Percentiles rank a stretch among this genome's conserved stretches.
Conservation (phyloP, 2,113 vertebrate species). For the Acanthisitta chloris region DNA sequence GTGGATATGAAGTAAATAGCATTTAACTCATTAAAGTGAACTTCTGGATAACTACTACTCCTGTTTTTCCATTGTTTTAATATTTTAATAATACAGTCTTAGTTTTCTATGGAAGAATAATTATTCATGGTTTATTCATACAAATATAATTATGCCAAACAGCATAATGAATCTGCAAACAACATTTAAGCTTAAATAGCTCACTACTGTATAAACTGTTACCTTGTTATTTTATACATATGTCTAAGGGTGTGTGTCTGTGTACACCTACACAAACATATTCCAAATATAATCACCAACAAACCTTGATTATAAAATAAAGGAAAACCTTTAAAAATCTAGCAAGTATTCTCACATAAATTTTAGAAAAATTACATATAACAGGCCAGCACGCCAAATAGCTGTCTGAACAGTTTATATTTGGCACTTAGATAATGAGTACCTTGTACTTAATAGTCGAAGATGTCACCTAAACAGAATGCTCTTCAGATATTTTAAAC, state of each 20-base stretch:
- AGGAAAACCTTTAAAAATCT: not conserved
- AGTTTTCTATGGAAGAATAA: not conserved
- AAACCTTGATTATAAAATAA: not conserved
- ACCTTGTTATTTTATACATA: not conserved
- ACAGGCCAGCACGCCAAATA: not conserved
- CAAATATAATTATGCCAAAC: not conserved
- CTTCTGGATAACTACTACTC: not conserved
- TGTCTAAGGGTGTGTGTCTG: not conserved
- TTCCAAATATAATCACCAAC: not conserved
- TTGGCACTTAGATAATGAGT: not conserved
- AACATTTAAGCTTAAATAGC: not conserved
- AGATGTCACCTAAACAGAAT: not conserved
- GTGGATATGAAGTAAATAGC: not conserved
- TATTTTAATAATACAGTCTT: not conserved
- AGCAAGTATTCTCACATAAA: not conserved
- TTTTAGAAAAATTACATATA: not conserved
- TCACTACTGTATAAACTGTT: not conserved
- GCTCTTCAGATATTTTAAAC: not conserved
- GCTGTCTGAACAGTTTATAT: not conserved
- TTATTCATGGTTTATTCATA: not conserved
- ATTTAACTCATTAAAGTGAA: not conserved
- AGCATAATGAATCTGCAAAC: not conserved
- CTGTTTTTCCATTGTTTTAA: not conserved
- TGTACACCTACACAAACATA: not conserved
- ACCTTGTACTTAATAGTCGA: not conserved